Conservation (phyloP, 2,888 invertebrate species). For the Biston stratarius region DNA sequence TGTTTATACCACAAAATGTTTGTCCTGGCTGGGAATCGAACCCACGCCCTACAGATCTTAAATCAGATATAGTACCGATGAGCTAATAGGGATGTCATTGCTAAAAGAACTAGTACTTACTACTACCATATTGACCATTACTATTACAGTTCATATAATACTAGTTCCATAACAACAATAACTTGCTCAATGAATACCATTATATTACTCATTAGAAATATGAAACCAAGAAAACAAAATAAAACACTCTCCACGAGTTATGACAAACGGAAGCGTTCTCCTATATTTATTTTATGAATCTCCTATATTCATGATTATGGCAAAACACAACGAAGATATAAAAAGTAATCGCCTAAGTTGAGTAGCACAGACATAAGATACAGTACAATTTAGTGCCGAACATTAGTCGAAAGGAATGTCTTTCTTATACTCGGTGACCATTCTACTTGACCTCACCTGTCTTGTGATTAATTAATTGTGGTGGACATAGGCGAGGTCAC, state of each 20-base stretch:
- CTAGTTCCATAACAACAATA: no score
- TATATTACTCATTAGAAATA: neutral
- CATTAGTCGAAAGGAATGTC: conserved; percentile 55
- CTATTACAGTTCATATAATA: no score
- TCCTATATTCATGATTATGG: conserved; percentile 53
- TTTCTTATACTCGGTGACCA: conserved; percentile 58
- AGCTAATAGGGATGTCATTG: no score
- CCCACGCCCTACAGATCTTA: no score
- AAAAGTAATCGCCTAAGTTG: conserved; percentile 53
- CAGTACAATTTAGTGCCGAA: conserved; percentile 37
- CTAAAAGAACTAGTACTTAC: no score
- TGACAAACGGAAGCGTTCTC: conserved; percentile 22
- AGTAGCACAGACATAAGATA: conserved; percentile 43
- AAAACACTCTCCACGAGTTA: conserved; percentile 10
- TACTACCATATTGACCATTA: no score
- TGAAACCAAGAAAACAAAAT: conserved; percentile 3
- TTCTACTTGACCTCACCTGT: conserved; percentile 60
- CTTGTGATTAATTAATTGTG: conserved; percentile 55
- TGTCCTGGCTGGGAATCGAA: no score
- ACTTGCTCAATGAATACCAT: no score
- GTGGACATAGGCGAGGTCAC: conserved; percentile 50
- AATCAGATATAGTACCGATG: no score
- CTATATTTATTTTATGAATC: conserved; percentile 48
- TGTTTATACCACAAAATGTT: no score
- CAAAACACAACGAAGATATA: conserved; percentile 51